Evolutionary conservation across 37 sponge, comb jelly and placozoan genomes (phyloP), one percentile per base, ranked within the genome.

Genomic region (Hexactinellida sp.): DNA sequence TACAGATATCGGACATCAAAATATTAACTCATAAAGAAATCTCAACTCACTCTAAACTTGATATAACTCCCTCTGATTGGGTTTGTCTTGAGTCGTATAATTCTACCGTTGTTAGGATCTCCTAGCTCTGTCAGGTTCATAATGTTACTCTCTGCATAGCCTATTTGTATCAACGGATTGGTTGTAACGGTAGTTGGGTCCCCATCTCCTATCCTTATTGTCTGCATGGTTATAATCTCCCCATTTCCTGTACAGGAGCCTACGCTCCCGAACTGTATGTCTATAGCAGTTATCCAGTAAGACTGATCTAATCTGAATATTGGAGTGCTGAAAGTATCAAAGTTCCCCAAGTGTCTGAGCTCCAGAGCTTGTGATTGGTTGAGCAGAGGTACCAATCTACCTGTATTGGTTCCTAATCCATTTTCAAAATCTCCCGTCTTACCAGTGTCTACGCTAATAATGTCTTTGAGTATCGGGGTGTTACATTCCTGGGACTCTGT

Each of bases 351-450:
- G 30, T 32, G 32, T 63, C 76, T 63, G 5, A 63, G 25, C 30
- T 63, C 76, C 76, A 63, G 5, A 63, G 76, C 76, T 63, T 63
- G 19, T 63, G 76, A 63, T 63, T n/a, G 28, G 76, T 63, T 63
- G 28, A 63, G 30, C 3, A 63, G 32, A 32, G 76, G 76, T 25
- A 63, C 76, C 30, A 63, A 5, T 25, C 76, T 63, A 41, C 47
- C 47, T n/a, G n/a, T n/a, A 47, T 47, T 47, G 52, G 52, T 19
- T 63, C 76, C 76, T n/a, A 63, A 28, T 7, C 30, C 5, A 28
- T n/a, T 63, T 23, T 21, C 5, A 23, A 63, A 63, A 28, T 63
- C 30, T 25, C 28, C 30, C 13, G 10, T 41, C 34, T 63, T 28
- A 7, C 76, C 30, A 63, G 76, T 32, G 13, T 28, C 76, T 7